phyloP scores from a whole-genome alignment of 2,797 vertebrate genomes.

The Propithecus perrieri region DNA sequence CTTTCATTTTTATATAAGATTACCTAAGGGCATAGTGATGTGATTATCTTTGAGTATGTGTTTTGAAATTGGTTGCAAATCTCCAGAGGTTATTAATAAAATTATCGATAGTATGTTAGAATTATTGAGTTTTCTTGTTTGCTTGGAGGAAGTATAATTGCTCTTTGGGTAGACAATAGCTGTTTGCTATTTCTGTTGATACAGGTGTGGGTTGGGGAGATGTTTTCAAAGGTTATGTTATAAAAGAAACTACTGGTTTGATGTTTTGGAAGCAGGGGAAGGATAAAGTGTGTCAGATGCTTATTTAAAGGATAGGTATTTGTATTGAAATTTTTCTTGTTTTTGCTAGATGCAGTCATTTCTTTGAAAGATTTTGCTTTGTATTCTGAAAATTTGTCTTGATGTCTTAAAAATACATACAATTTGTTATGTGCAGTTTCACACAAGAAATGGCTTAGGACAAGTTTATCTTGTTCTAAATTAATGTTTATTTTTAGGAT shows the following conservation, averaged over 20 bases:
- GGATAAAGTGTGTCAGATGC: neutral
- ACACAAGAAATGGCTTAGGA: neutral
- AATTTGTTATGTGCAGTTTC: neutral
- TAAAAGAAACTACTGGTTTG: neutral
- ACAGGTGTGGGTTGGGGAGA: neutral
- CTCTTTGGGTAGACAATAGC: neutral
- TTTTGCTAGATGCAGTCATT: neutral
- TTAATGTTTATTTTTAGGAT: neutral
- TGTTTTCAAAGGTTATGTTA: neutral
- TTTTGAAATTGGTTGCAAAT: slow-evolving; percentile 18
- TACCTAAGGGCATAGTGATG: neutral
- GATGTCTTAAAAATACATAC: neutral
- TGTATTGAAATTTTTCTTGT: neutral
- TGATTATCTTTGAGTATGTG: neutral
- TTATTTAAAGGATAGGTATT: neutral
- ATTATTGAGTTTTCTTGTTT: neutral
- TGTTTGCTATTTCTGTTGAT: neutral
- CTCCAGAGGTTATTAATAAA: neutral
- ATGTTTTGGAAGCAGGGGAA: neutral
- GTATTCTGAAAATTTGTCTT: neutral
- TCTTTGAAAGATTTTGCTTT: neutral
- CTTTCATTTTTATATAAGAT: neutral
- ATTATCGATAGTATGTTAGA: neutral
- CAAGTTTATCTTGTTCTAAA: neutral
- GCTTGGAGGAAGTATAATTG: neutral